A percentile compares a stretch with the other conserved stretches of the same genome.
Conservation (phyloP, 1,140 invertebrate species). For the Globodera rostochiensis region DNA sequence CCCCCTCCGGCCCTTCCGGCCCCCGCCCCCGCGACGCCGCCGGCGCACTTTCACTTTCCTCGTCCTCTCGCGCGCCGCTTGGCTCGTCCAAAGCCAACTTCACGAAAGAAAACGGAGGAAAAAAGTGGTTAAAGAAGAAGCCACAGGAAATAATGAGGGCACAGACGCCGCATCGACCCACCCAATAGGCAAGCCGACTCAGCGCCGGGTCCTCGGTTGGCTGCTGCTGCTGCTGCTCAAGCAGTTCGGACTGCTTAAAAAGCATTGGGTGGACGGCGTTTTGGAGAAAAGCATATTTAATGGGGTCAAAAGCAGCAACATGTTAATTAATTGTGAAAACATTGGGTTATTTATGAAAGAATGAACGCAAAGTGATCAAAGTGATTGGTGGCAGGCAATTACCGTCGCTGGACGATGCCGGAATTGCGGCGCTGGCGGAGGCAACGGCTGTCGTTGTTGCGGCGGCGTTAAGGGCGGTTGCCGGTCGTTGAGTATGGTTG, state of each 20-base stretch:
- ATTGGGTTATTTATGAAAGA: too few species aligned
- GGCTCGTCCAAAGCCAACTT: slow-evolving; percentile 30
- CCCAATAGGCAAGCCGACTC: slow-evolving; percentile 28
- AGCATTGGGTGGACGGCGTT: background rate
- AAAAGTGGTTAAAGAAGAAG: too few species aligned
- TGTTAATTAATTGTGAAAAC: background rate
- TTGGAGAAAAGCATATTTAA: background rate
- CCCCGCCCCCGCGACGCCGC: too few species aligned
- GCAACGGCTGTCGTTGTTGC: too few species aligned
- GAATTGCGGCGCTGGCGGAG: background rate
- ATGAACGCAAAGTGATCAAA: background rate
- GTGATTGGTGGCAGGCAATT: background rate
- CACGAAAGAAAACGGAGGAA: background rate
- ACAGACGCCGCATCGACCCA: background rate
- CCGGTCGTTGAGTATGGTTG: background rate
- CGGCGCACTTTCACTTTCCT: background rate
- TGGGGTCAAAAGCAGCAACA: background rate
- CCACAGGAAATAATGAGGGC: background rate
- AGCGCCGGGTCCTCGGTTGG: background rate
- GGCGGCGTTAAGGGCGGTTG: background rate
- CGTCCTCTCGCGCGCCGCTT: background rate
- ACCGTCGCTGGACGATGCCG: background rate
- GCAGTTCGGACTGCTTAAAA: background rate
- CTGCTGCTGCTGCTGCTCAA: background rate
- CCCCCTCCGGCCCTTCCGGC: too few species aligned